A percentile compares a stretch with the other conserved stretches of the same genome.
phyloP scores from a whole-genome alignment of 2,113 vertebrate genomes.

The Perca fluviatilis region DNA sequence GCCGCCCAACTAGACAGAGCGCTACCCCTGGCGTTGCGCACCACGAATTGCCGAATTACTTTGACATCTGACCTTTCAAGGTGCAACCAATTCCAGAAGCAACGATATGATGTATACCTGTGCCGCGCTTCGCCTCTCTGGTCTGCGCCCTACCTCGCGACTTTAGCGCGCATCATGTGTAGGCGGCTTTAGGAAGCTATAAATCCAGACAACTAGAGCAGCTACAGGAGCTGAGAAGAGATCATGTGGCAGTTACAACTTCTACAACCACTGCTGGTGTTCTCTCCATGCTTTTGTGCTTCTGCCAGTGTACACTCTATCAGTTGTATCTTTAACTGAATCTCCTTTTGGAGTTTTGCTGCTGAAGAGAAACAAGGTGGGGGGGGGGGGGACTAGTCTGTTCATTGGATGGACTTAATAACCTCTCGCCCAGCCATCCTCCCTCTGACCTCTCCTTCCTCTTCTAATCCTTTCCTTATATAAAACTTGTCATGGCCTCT shows the following conservation, averaged over 20 bases:
- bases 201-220: neutral
- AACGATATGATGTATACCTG: too few relatives aligned
- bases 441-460: slow-evolving; percentile 11
- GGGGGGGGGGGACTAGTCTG: neutral
- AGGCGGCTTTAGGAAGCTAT: neutral
- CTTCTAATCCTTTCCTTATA: slow-evolving; percentile 35
- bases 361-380: neutral
- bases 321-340: neutral
- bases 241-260: neutral
- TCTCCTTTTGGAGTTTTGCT: neutral
- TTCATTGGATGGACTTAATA: slow-evolving; percentile 31
- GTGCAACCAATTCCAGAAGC: too few relatives aligned
- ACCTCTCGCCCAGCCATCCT: slow-evolving; percentile 3
- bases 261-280: neutral
- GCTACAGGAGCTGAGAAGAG: neutral
- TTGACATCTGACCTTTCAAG: too few relatives aligned
- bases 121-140: too few relatives aligned
- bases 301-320: too few relatives aligned
- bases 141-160: too few relatives aligned
- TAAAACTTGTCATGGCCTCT: slow-evolving; percentile 23
- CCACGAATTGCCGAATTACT: too few relatives aligned
- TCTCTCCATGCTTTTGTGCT: neutral
- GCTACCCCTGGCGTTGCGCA: too few relatives aligned
- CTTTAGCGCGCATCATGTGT: too few relatives aligned
- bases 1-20: too few relatives aligned